These are phyloP conservation scores for Chymomyza fuscimana DNA, from an alignment of 2,888 invertebrate species.

Conservation along the genomic window DNA sequence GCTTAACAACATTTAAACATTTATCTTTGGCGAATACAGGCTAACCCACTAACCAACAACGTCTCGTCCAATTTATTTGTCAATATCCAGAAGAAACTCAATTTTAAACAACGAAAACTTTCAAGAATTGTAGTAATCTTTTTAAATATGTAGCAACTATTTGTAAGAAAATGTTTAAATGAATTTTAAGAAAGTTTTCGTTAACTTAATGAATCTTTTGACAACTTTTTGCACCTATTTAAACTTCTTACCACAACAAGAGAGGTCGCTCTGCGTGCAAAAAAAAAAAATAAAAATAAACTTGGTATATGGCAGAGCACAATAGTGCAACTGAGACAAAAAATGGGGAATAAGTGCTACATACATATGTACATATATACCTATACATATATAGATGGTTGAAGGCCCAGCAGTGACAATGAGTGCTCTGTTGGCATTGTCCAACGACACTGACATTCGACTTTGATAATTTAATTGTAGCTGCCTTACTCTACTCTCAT, in stretches of 20 bases:
- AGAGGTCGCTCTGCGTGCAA: background rate
- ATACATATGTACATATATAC: background rate
- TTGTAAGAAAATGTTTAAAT: too few species aligned
- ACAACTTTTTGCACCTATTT: background rate
- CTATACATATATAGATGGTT: background rate
- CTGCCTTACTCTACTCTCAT: background rate
- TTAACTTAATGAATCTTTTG: background rate
- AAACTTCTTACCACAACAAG: background rate
- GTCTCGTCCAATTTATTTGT: too few species aligned
- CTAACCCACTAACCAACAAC: too few species aligned
- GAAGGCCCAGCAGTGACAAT: background rate
- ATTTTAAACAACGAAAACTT: too few species aligned
- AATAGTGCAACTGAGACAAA: too few species aligned
- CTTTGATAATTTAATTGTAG: constrained; percentile 63
- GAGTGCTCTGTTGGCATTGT: background rate
- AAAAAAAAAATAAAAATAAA: too few species aligned
- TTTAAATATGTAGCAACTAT: too few species aligned
- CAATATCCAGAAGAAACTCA: too few species aligned
- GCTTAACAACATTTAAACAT: too few species aligned
- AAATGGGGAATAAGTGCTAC: constrained; percentile 1
- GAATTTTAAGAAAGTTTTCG: too few species aligned
- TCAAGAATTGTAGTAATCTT: too few species aligned
- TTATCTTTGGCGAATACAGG: too few species aligned
- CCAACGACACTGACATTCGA: constrained; percentile 45
- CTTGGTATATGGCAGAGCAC: constrained; percentile 5